Evolutionary conservation across 2,888 invertebrate genomes (phyloP), one percentile per base, ranked within the genome.

Genomic region (Eremobia ochroleuca): DNA sequence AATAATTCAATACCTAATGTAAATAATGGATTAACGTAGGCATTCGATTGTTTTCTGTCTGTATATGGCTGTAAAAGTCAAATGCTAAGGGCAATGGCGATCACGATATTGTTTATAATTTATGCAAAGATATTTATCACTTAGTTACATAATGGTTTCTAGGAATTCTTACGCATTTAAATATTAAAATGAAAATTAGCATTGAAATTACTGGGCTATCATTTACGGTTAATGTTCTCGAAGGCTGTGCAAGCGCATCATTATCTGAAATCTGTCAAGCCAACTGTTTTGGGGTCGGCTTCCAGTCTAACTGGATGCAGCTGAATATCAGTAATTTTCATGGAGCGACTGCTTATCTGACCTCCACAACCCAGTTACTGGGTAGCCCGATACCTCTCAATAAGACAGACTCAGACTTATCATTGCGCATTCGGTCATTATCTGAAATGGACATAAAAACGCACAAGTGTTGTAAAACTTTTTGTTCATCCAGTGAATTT

Each of bases 21-120:
- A 34, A 70, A 18, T 6, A 64, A 68, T 59, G 1, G 13, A 37
- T 62, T 25, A 64, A 2, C 40, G 15, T 71, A 61, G 31, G 34
- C 11, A 82, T 68, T 67, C 18, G 3, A 74, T 74, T 81, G 66
- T 85, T 81, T 81, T 85, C 52, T 71, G n/a, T 34, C 31, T 62
- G 21, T 80, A 66, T 61, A 79, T 40, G 15, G 31, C 8, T 15
- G 25, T 62, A 70, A 73, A 80, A 73, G 81, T 79, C 80, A 71
- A 71, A 37, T 37, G 62, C 34, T 79, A 62, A 73, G 74, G 81
- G 62, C 70, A 81, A 15, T 55, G 9, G 18, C 9, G 31, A 70
- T 80, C 84, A 81, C 84, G 70, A 84, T 66, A 66, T 28, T 40
- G 52, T 46, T 46, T 49, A 49, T 49, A 78, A 78, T 66, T 61